phyloP scores from a whole-genome alignment of 2,797 vertebrate genomes.

The Lacerta viridis region DNA sequence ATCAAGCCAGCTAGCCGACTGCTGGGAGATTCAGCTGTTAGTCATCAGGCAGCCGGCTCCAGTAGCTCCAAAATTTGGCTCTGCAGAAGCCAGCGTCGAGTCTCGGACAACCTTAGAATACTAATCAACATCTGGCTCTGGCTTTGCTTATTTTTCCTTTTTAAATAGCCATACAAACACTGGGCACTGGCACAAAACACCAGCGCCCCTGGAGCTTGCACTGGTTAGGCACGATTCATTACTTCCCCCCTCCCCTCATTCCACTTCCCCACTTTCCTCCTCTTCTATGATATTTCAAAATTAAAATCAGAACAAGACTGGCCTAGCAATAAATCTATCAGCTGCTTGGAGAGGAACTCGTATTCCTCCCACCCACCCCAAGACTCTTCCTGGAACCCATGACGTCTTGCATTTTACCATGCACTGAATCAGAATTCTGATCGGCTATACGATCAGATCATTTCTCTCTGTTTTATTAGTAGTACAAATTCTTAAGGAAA shows the following conservation, averaged over 20 bases:
- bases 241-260: not conserved
- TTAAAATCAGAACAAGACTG: slow-evolving; percentile 30
- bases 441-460: not conserved
- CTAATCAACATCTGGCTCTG: slow-evolving; percentile 78
- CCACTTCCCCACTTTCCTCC: too few species aligned
- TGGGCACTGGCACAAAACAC: slow-evolving; percentile 40
- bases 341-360: not conserved
- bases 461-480: not conserved
- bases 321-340: slow-evolving; percentile 7
- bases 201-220: slow-evolving; percentile 30
- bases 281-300: not conserved
- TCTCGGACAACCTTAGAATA: slow-evolving; percentile 71
- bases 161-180: slow-evolving; percentile 51
- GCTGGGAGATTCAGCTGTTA: slow-evolving; percentile 61
- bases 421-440: not conserved
- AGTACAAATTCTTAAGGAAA: not conserved
- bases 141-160: slow-evolving; percentile 54
- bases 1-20: slow-evolving; percentile 59
- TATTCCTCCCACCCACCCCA: not conserved
- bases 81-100: slow-evolving; percentile 57
- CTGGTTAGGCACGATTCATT: not conserved
- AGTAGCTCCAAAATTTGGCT: slow-evolving; percentile 21
- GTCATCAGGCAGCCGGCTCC: slow-evolving; percentile 48
- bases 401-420: accelerated
- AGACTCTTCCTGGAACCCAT: not conserved